Conservation (phyloP, 1,140 invertebrate genomes). For the Ips nitidus region DNA sequence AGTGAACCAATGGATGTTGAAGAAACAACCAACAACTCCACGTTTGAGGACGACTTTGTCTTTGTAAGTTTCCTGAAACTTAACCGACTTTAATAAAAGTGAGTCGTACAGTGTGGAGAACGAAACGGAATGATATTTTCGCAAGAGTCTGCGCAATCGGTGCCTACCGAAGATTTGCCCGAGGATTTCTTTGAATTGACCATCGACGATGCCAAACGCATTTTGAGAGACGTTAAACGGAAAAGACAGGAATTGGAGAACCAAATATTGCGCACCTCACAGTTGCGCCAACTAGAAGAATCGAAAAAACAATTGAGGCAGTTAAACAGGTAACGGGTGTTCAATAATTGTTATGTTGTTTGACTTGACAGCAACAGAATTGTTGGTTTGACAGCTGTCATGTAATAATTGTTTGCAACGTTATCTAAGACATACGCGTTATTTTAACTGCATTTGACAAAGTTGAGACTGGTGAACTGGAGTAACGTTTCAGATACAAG, state of each 20-base stretch:
- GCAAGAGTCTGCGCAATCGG: constrained; percentile 58
- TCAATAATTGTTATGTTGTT: constrained; percentile 1
- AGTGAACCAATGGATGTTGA: constrained; percentile 25
- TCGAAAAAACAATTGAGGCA: constrained; percentile 61
- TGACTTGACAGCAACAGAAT: not conserved
- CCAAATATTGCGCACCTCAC: constrained; percentile 67
- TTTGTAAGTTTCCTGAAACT: constrained; percentile 44
- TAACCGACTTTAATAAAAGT: constrained; percentile 1
- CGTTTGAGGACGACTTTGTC: constrained; percentile 47
- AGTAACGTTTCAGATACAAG: constrained; percentile 58
- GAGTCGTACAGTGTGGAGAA: constrained; percentile 56
- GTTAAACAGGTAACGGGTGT: constrained; percentile 60
- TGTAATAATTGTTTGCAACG: too few relatives aligned
- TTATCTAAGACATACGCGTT: not conserved
- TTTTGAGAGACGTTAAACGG: constrained; percentile 70
- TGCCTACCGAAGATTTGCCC: constrained; percentile 64
- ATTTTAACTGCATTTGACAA: not conserved
- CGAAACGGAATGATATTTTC: constrained; percentile 71
- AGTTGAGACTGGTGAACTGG: not conserved
- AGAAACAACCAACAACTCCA: constrained; percentile 1
- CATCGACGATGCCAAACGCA: constrained; percentile 70
- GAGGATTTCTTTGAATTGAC: constrained; percentile 86
- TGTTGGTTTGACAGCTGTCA: too few relatives aligned
- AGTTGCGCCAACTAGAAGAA: constrained; percentile 62
- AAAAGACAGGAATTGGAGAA: constrained; percentile 61